Conservation (phyloP, 2,888 invertebrate species). For the Rhaphigaster nebulosa region DNA sequence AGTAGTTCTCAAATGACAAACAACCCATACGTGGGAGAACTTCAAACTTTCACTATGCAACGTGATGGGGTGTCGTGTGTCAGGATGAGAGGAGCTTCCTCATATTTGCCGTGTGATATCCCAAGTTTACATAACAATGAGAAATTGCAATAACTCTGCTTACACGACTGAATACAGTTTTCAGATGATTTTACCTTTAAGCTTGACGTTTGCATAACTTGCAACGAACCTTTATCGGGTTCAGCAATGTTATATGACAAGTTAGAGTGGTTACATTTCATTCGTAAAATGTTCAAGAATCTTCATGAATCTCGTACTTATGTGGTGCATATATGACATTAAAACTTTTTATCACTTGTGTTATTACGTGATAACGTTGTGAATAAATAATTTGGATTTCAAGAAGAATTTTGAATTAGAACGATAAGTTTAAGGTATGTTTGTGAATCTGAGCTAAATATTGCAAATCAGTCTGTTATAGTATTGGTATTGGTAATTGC, state of each 20-base stretch:
- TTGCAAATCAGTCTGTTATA: too few relatives aligned
- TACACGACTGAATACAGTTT: not conserved
- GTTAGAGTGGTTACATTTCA: too few relatives aligned
- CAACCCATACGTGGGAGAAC: not conserved
- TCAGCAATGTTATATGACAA: not conserved
- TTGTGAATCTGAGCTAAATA: too few relatives aligned
- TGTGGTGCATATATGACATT: too few relatives aligned
- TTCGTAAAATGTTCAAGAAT: too few relatives aligned
- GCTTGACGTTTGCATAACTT: not conserved
- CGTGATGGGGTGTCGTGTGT: conserved; percentile 8
- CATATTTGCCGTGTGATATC: not conserved
- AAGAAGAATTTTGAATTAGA: too few relatives aligned
- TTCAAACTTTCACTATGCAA: not conserved
- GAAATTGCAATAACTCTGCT: not conserved
- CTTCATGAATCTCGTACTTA: too few relatives aligned
- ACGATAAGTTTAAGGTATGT: too few relatives aligned
- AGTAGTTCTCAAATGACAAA: not conserved
- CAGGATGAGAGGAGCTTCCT: not conserved
- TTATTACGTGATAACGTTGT: too few relatives aligned
- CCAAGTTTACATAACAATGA: not conserved
- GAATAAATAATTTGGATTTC: too few relatives aligned
- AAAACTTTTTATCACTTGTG: too few relatives aligned
- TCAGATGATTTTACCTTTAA: not conserved
- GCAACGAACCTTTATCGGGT: not conserved
- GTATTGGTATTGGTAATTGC: too few relatives aligned